Evolutionary conservation across 2,797 vertebrate genomes (phyloP), one percentile per base, ranked within the genome.

Genomic region (Oreochromis mossambicus): DNA sequence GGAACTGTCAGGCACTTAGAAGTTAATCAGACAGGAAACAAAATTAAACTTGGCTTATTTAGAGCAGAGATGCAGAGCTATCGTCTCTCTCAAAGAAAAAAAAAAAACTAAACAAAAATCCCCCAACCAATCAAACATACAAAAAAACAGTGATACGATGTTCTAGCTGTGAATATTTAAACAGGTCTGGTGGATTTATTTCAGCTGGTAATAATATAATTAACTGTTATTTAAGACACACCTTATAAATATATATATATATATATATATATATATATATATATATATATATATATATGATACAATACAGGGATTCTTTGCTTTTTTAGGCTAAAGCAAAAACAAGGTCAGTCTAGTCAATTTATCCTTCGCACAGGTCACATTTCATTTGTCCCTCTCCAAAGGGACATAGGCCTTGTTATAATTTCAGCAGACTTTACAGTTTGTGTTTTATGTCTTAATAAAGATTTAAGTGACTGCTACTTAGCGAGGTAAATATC

Each of bases 21-120:
- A 41, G 51, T 82, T 84, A 80, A 43, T 81, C 46, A 4, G 54
- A 5, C 46, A 70, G 51, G n/a, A 83, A 50, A 10, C 24, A 77
- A 90, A 92, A 88, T 82, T 85, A 77, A 89, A 88, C 84, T 46
- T 79, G 78, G 83, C 66, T 88, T 78, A 82, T 89, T 92, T 80
- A 90, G 78, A 87, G 83, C 52, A n/a, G 32, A 77, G 54, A 43
- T 83, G 70, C 58, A 48, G 13, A 81, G 6, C 63, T 36, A 54
- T 84, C 86, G 55, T 75, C 51, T 78, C 29, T 21, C 26, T 43
- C 6, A 2, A 54, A 66, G 6, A 8, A 50, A 32, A 58, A 12
- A 58, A 12, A 58, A 19, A 58, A 19, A 2, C 5, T 2, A 61
- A 19, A 61, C 9, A 61, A 61, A 61, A 61, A 34, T 34, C 1